These are phyloP conservation scores for Troides oblongomaculatus DNA, from an alignment of 2,888 invertebrate genomes.

Conservation along the genomic window DNA sequence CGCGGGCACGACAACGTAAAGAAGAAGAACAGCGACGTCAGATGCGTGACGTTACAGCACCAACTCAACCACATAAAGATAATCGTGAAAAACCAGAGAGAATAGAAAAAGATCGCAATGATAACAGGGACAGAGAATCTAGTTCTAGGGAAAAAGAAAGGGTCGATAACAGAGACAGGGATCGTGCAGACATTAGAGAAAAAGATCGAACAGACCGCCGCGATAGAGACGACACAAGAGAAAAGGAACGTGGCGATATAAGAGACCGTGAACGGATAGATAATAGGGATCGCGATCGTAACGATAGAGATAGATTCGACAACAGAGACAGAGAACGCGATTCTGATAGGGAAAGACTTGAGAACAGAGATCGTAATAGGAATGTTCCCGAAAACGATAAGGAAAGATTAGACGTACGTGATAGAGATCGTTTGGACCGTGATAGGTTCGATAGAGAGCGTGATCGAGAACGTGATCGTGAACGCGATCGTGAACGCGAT, in stretches of 20 bases:
- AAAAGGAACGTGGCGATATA: constrained; percentile 49
- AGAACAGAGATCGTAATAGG: constrained; percentile 40
- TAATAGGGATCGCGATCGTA: constrained; percentile 36
- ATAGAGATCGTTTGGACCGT: constrained; percentile 46
- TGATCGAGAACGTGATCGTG: constrained; percentile 30
- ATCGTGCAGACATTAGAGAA: constrained; percentile 46
- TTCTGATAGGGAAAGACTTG: constrained; percentile 39
- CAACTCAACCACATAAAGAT: constrained; percentile 48
- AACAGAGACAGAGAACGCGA: constrained; percentile 52
- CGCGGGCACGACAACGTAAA: constrained; percentile 90
- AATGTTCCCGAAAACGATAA: constrained; percentile 46
- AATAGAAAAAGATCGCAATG: constrained; percentile 42
- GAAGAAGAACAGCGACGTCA: constrained; percentile 92
- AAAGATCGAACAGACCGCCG: constrained; percentile 40
- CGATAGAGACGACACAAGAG: constrained; percentile 47
- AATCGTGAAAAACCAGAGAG: constrained; percentile 48
- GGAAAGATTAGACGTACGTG: constrained; percentile 48
- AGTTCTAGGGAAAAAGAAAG: constrained; percentile 45
- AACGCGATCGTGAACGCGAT: constrained; percentile 36
- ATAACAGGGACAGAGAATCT: constrained; percentile 53
- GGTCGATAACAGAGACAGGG: constrained; percentile 59
- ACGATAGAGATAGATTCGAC: constrained; percentile 45
- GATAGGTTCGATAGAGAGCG: constrained; percentile 42
- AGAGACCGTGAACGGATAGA: constrained; percentile 45
- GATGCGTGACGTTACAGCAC: constrained; percentile 61